These are phyloP conservation scores for Agonopterix heracliana DNA, from an alignment of 2,888 invertebrate genomes.

Conservation along the genomic window DNA sequence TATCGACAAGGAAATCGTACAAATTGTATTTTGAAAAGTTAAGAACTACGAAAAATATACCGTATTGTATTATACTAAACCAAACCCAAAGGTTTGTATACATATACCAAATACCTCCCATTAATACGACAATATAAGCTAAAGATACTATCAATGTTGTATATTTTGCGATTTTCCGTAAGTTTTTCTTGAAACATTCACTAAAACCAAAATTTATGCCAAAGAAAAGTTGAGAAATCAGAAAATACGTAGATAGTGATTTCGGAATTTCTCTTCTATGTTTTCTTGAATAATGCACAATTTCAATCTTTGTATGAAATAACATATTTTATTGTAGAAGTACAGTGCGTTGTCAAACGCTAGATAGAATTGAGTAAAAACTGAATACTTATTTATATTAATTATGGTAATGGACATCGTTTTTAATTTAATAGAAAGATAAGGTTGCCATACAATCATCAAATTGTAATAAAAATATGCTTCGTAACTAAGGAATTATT, in stretches of 20 bases:
- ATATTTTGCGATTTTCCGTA: not conserved
- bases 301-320: no score
- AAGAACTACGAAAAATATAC: not conserved
- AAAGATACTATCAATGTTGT: not conserved
- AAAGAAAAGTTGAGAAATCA: not conserved
- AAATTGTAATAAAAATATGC: no score
- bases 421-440: no score
- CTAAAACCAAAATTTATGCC: constrained; percentile 7
- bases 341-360: no score
- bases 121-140: not conserved
- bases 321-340: no score
- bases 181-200: not conserved
- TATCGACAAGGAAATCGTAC: constrained; percentile 3
- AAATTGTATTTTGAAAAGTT: constrained; percentile 1
- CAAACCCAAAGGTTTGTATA: not conserved
- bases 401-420: no score
- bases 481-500: no score
- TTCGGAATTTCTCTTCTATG: constrained; percentile 1
- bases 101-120: not conserved
- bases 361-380: no score
- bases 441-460: no score
- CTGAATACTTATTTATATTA: no score
- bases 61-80: not conserved
- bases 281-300: not conserved
- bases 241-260: not conserved